phyloP scores from a whole-genome alignment of 2,797 vertebrate species.

The Psittacula echo region DNA sequence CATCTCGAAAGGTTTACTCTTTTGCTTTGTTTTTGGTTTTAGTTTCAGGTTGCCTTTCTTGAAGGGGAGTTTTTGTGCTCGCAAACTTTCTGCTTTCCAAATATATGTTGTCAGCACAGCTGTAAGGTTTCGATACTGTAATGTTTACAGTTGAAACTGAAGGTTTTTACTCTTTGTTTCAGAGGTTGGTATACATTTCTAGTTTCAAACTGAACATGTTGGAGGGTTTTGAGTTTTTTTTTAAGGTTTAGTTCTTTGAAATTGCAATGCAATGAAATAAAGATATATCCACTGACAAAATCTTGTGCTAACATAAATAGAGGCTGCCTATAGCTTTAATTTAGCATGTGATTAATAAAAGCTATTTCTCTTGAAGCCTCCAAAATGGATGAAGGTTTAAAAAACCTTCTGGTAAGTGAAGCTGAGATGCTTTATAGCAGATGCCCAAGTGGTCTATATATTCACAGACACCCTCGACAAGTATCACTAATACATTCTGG shows the following conservation, averaged over 20 bases:
- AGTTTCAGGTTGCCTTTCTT: not conserved
- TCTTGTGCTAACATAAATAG: not conserved
- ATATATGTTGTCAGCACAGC: not conserved
- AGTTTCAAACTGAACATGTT: not conserved
- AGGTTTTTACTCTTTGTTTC: not conserved
- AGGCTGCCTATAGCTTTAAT: slow-evolving; percentile 14
- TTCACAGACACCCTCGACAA: slow-evolving; percentile 12
- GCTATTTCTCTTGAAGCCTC: slow-evolving; percentile 9
- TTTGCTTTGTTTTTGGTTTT: not conserved
- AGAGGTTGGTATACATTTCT: not conserved
- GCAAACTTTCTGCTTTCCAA: not conserved
- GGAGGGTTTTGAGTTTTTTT: not conserved
- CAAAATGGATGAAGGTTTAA: slow-evolving; percentile 26
- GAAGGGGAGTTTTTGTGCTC: not conserved
- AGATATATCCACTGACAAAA: not conserved
- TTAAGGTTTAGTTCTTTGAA: not conserved
- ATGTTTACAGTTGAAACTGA: not conserved
- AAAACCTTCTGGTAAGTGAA: slow-evolving; percentile 48
- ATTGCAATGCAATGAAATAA: not conserved
- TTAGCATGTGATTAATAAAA: slow-evolving; percentile 33
- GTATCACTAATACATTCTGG: not conserved
- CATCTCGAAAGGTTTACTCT: not conserved
- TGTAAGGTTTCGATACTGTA: not conserved
- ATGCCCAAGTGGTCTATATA: not conserved
- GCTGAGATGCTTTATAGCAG: slow-evolving; percentile 24